Conservation (phyloP, 2,113 vertebrate genomes). For the Tenrec ecaudatus region DNA sequence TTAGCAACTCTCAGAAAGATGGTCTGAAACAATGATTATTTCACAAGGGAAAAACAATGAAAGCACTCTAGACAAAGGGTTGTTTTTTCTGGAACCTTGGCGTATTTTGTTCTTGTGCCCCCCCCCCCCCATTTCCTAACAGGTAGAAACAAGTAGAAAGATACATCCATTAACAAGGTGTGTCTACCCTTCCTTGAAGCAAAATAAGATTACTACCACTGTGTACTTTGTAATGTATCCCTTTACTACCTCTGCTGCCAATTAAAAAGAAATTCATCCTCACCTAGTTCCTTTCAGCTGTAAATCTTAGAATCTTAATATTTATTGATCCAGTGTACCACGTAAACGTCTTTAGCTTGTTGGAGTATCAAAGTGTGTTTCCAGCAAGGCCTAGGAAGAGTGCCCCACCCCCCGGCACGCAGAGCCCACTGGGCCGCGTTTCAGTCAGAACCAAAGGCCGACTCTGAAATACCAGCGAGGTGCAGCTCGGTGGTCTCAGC, state of each 20-base stretch:
- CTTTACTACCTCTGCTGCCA: slow-evolving; percentile 38
- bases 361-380: slow-evolving; percentile 43
- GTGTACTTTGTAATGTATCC: slow-evolving; percentile 52
- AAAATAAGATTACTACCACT: slow-evolving; percentile 67
- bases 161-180: slow-evolving; percentile 60
- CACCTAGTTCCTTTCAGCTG: slow-evolving; percentile 72
- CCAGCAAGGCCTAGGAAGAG: background rate
- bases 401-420: background rate
- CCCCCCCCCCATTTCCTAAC: slow-evolving; percentile 65
- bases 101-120: background rate
- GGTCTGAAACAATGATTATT: slow-evolving; percentile 40
- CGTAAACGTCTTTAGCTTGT: slow-evolving; percentile 44
- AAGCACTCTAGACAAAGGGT: slow-evolving; percentile 35
- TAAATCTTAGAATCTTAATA: slow-evolving; percentile 57
- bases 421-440: background rate
- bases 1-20: slow-evolving; percentile 65
- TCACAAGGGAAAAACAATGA: slow-evolving; percentile 60
- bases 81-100: background rate
- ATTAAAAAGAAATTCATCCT: slow-evolving; percentile 65
- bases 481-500: background rate
- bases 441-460: background rate
- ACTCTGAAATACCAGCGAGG: background rate
- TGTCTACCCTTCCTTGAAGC: slow-evolving; percentile 74
- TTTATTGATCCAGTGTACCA: background rate
- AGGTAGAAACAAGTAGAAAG: slow-evolving; percentile 78